phyloP scores from a whole-genome alignment of 2,888 invertebrate genomes.

The Mactromeris polynyma region DNA sequence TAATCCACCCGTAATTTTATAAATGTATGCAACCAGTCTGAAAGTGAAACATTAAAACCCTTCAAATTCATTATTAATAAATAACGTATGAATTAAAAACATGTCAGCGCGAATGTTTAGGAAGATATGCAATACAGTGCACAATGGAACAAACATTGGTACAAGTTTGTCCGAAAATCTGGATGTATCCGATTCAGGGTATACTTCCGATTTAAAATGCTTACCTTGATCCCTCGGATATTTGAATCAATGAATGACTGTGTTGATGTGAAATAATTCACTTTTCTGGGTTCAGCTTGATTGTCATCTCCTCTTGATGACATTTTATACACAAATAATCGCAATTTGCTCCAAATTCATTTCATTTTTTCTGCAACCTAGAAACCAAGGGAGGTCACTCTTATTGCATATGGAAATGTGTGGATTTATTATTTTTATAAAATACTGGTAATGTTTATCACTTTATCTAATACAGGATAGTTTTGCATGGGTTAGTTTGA shows the following conservation, averaged over 20 bases:
- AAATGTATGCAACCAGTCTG: no score
- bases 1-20: no score
- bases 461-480: no score
- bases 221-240: conserved; percentile 44
- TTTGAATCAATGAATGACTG: conserved; percentile 50
- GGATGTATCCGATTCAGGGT: neutral
- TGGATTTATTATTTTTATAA: neutral
- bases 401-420: neutral
- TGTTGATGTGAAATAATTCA: conserved; percentile 19
- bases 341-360: neutral
- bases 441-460: neutral
- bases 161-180: neutral
- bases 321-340: conserved; percentile 5
- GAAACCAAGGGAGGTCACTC: neutral
- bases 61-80: no score
- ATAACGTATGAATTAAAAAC: no score
- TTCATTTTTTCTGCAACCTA: neutral
- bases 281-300: neutral
- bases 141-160: no score
- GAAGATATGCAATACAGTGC: no score
- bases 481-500: no score
- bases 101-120: no score
- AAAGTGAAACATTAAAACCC: no score
- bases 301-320: conserved; percentile 14
- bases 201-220: neutral